Base-by-base conservation (phyloP, 2,113 vertebrate genomes). In the Hippopotamus amphibius region DNA sequence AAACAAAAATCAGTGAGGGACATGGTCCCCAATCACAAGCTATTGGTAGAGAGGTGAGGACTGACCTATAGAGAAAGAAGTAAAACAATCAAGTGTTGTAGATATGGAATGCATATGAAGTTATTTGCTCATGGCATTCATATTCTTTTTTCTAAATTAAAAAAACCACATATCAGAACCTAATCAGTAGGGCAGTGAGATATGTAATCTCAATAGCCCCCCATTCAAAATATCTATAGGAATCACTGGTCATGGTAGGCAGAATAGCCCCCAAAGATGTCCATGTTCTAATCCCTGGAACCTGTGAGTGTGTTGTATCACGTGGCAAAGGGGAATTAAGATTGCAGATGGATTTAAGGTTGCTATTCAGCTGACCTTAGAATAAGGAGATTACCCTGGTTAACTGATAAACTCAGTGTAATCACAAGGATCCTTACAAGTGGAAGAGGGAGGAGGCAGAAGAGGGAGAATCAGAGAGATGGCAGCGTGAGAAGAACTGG, bases 61-160 rank as follows among this genome's bases (percentile, higher is more conserved):
- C 33, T 92, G 63, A 84, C 48, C 16, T 87, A 55, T 37, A 59
- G 15, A 72, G 28, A 96, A n/a, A 93, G 13, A 92, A 90, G 92
- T 83, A 81, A 95, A 92, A 89, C 79, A 95, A 79, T 72, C 65
- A 92, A 48, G 53, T 92, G 2, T 65, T 80, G 0, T 88, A 68
- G 28, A 0, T 86, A 5, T 94, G 59, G 4, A 41, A 55, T 92
- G 17, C 9, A 30, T 94, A 61, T 69, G 28, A 68, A 81, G 69
- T 66, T 59, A 53, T 89, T 88, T 92, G 46, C 7, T 86, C 68
- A 72, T 68, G 43, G 16, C 2, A 96, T 88, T 90, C 68, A 59
- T 71, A 92, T 91, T 95, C 76, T 74, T 84, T 65, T 65, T 97
- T 93, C 17, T 84, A 94, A 88, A 41, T 94, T 66, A 57, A 66